Evolutionary conservation across 2,113 vertebrate genomes (phyloP), one percentile per base, ranked within the genome.

Genomic region (Mandrillus leucophaeus): DNA sequence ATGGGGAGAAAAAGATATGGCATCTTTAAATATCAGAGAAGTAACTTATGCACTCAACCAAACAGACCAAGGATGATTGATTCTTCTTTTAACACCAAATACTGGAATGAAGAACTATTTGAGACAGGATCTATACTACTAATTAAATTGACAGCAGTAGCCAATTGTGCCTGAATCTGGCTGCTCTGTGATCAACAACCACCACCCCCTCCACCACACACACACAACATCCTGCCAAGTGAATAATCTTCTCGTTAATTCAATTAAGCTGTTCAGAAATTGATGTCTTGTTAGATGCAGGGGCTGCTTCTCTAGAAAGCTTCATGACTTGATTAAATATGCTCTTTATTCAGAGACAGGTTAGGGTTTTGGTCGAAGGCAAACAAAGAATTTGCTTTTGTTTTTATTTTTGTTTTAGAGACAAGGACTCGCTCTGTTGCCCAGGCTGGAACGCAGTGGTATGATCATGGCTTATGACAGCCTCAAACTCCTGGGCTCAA

Each of bases 181-280:
- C 76, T 86, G 66, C 73, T 97, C 93, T 79, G 35, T 88, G 59
- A 95, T 86, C 93, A 98, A 87, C 90, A 96, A 80, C 59, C n/a
- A 43, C 73, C 95, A 38, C 85, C 82, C 86, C 12, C 75, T 43
- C 95, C 40, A 48, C 76, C 66, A 64, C 85, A 79, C 40, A 96
- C n/a, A 93, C 32, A 45, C 85, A 84, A 20, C 75, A 80, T 93
- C 80, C 89, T 97, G 96, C 95, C 95, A 96, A 97, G 90, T 90
- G 79, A 97, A 96, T 93, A 95, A 97, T 95, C 82, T 97, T 93
- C 95, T 89, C 2, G 7, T 92, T 95, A 89, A 96, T 97, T 97
- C 97, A 98, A 89, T 98, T 97, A 98, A 97, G 87, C 89, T 95
- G 80, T 84, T 96, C 73, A 92, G 95, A 98, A 97, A 91, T 64